phyloP scores from a whole-genome alignment of 1,140 invertebrate genomes.

The Nasonia longicornis region DNA sequence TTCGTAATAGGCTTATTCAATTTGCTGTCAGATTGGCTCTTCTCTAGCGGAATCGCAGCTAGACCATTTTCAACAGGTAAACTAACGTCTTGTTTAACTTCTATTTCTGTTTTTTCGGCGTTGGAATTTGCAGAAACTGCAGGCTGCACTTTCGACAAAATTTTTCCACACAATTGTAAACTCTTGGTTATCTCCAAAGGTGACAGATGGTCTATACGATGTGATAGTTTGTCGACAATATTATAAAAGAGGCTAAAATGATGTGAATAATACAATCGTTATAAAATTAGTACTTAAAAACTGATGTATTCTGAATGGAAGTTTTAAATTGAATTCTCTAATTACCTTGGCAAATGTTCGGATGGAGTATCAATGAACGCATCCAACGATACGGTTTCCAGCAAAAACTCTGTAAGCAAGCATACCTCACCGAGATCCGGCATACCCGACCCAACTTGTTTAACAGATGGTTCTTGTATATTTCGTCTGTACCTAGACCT shows the following conservation, averaged over 20 bases:
- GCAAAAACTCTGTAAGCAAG: conserved; percentile 80
- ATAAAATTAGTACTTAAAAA: neutral
- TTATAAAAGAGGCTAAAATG: conserved; percentile 69
- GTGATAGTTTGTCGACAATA: conserved; percentile 74
- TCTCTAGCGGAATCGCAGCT: conserved; percentile 69
- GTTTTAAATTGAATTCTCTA: neutral
- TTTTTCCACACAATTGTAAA: conserved; percentile 80
- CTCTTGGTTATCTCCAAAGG: conserved; percentile 75
- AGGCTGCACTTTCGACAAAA: conserved; percentile 83
- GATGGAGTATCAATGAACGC: conserved; percentile 84
- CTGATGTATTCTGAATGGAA: neutral
- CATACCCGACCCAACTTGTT: conserved; percentile 73
- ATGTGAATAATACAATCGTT: neutral
- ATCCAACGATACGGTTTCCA: conserved; percentile 85
- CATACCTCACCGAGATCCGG: conserved; percentile 78
- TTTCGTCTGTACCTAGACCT: conserved; percentile 13
- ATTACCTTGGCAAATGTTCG: conserved; percentile 76
- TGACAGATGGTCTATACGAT: conserved; percentile 72
- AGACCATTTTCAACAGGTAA: conserved; percentile 54
- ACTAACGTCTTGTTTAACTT: conserved; percentile 47
- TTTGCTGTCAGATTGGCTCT: conserved; percentile 77
- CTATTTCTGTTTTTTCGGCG: conserved; percentile 52
- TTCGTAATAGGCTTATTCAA: conserved; percentile 68
- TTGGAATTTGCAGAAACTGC: conserved; percentile 62
- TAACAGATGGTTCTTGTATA: conserved; percentile 57